Evolutionary conservation across 2,113 vertebrate genomes (phyloP), one percentile per base, ranked within the genome.

Genomic region (Illadopsis cleaveri): DNA sequence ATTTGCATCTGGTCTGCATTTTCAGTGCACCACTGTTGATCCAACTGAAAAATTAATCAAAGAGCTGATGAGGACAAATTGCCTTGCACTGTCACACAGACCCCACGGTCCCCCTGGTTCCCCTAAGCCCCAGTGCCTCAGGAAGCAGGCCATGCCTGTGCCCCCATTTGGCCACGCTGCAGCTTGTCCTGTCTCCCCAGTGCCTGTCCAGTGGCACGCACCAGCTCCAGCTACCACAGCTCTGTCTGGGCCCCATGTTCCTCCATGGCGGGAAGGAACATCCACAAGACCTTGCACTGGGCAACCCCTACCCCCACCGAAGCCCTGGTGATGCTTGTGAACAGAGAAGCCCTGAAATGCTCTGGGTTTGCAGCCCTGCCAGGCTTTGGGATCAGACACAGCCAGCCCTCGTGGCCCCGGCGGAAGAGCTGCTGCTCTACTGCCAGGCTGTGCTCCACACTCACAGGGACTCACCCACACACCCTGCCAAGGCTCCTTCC

Each of bases 351-450:
- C 37, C 22, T 15, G 30, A 30, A 40, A 4, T 3, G 69, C 38
- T 38, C 31, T 0, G 1, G 7, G 50, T 13, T 2, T 15, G 35
- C 53, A 61, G 62, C 27, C 66, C 44, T 28, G 45, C 38, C 23
- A 4, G 2, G 8, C 47, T 33, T 4, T 25, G 10, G 68, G 56
- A 51, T 25, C 35, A 5, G 83, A 5, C 38, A 6, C 10, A 4
- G 79, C 33, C 86, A 35, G 5, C 11, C 40, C 12, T 0, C 2
- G 15, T 0, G 12, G 83, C 16, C n/a, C 68, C 2, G 78, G 40
- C 9, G 0, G 13, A 14, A 21, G 14, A 15, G 68, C 47, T 1
- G 27, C 56, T 0, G 53, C 70, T 30, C 8, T 0, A 2, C 44
- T 40, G 81, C 37, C 11, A 9, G 31, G 23, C 70, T 0, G 44